Base-by-base conservation (phyloP, 2,797 vertebrate species). In the Mallotus villosus region DNA sequence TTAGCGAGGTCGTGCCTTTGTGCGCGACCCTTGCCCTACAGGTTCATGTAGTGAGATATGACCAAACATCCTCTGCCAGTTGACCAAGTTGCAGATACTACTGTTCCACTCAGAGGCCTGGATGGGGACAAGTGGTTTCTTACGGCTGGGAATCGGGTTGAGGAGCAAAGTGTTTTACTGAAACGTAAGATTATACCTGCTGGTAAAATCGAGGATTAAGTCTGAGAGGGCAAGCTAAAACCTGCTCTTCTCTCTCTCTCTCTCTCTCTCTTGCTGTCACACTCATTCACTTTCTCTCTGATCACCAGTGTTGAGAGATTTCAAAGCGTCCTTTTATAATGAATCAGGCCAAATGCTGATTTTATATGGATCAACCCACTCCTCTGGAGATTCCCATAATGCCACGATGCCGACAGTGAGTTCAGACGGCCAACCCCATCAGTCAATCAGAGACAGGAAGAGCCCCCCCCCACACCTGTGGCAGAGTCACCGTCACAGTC, bases 161-260 rank as follows among this genome's bases (percentile, higher is more conserved):
- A 24, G 22, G 22, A 25, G 22, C 21, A 12, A 24, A 60, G 5
- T 11, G 4, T 67, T 29, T 25, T 1, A 57, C 25, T 57, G 25
- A 68, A 12, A n/a, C 24, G 21, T 19, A 4, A 5, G 65, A 71
- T 80, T 85, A 76, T 79, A 22, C 67, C 65, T 81, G 86, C 87
- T 32, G 63, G 63, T 64, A 87, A 77, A 49, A 73, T 77, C 71
- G 21, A 71, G 77, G 81, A 85, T 85, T 67, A 79, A 2, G 37
- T 55, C 34, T 64, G 79, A 68, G 64, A 71, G 78, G 82, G 63
- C 91, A 76, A 79, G 90, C 49, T 78, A 46, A 51, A 86, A 88
- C 90, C 72, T 84, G 90, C 74, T 74, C 62, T 21, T 29, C 73
- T 76, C 58, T n/a, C 14, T 51, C 73, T 76, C 63, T n/a, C 7